Base-by-base conservation (phyloP, 2,888 invertebrate species). In the Thera britannica region DNA sequence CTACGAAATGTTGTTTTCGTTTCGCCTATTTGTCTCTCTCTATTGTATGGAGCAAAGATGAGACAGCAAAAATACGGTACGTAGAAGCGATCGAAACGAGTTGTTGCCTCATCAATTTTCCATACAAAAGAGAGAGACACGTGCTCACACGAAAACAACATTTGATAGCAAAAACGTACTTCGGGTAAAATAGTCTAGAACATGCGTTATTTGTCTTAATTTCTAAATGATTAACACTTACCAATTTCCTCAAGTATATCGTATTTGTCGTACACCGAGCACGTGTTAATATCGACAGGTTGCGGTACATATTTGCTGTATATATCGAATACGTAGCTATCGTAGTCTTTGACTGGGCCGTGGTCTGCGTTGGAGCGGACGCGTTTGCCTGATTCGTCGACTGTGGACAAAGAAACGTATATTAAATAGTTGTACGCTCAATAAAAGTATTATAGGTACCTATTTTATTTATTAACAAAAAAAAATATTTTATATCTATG, bases 221-320 rank as follows among this genome's bases (percentile, higher is more conserved):
- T 8, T 46, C 44, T 46, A 9, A 8, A 46, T 46, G 6, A 51
- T 48, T 58, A 55, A 66, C 63, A 83, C 94, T 94, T 84, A 94
- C 99, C 99, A 82, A 99, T 98, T 95, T 99, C 99, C 93, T 99
- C 99, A 52, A 99, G 95, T 73, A 99, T 99, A 82, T 99, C 99
- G 86, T 99, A 99, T 83, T 97, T 97, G 89, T 99, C 99, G 88
- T 99, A 99, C 0, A 99, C 98, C 70, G 98, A 98, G 81, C 97
- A 97, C 0, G 97, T 96, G 83, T 98, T 98, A 83, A 99, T 98
- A 83, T 99, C 99, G 12, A 99, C 99, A 0, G 99, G 98, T 87
- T 99, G 98, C 48, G 99, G 99, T 63, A 98, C 97, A 84, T 98
- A 99, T 89, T 99, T 99, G 83, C 98, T 98, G 95, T 99, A 99